Evolutionary conservation across 2,888 invertebrate genomes (phyloP).

Genomic region (Drosophila paranaensis): DNA sequence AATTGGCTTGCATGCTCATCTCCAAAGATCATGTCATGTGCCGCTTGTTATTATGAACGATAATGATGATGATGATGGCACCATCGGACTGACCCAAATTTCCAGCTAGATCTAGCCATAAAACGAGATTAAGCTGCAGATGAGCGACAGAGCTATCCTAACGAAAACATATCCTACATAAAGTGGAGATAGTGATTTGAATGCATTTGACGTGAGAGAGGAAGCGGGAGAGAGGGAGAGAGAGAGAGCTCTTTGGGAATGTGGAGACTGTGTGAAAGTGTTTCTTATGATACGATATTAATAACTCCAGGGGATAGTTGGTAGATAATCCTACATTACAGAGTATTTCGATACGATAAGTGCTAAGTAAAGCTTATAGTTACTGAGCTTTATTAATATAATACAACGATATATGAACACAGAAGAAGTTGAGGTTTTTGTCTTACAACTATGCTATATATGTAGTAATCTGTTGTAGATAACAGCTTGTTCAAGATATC

Average conservation of each 20-base stretch:
- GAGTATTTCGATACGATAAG: background rate
- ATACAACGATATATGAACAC: background rate
- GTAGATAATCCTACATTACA: no score
- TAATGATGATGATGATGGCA: constrained; percentile 52
- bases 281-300: background rate
- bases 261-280: constrained; percentile 1
- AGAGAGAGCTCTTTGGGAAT: no score
- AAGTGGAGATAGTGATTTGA: constrained; percentile 2
- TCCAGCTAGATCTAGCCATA: constrained; percentile 10
- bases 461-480: background rate
- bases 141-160: constrained; percentile 22
- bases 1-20: constrained; percentile 55
- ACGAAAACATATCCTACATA: constrained; percentile 13
- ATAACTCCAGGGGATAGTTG: background rate
- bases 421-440: background rate
- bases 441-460: no score
- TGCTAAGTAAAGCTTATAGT: background rate
- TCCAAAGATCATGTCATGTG: constrained; percentile 63
- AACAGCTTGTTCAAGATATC: background rate
- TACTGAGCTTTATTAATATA: background rate
- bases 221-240: no score
- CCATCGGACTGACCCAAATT: constrained; percentile 54
- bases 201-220: background rate
- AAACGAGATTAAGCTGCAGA: constrained; percentile 18
- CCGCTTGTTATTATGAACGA: constrained; percentile 53